Percentiles rank a stretch among this genome's conserved stretches.
phyloP scores from a whole-genome alignment of 35 echinoderm and acorn worm genomes.

The Heliocidaris erythrogramma region DNA sequence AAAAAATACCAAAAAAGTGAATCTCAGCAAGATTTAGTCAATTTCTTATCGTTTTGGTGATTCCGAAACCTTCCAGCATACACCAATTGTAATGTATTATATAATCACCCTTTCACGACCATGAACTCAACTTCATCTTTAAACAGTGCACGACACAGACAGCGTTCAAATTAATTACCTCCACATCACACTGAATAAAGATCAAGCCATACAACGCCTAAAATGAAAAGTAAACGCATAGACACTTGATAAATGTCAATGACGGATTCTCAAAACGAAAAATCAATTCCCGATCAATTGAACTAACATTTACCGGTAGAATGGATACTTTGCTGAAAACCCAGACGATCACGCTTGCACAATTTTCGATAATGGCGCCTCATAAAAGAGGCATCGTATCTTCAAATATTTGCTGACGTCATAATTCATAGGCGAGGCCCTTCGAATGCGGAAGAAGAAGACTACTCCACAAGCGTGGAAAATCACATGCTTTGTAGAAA shows the following conservation, averaged over 20 bases:
- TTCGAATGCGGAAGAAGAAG: not conserved
- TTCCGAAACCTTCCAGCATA: too few relatives aligned
- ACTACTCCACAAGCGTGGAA: not conserved
- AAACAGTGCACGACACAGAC: not conserved
- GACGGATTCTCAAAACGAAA: not conserved
- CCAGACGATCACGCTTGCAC: not conserved
- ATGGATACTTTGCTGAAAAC: not conserved
- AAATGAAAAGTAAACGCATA: not conserved
- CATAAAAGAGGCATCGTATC: not conserved
- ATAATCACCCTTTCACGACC: too few relatives aligned
- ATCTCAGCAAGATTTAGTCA: too few relatives aligned
- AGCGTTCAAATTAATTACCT: constrained; percentile 6
- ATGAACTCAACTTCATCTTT: too few relatives aligned
- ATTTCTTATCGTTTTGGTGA: too few relatives aligned
- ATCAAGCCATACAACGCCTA: not conserved
- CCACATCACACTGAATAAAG: not conserved
- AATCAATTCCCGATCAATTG: not conserved
- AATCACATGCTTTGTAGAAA: too few relatives aligned
- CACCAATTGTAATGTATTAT: too few relatives aligned
- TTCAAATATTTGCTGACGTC: constrained; percentile 1
- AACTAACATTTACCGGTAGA: constrained; percentile 1
- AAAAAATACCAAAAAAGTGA: too few relatives aligned
- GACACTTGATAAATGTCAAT: not conserved
- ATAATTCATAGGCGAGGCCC: not conserved
- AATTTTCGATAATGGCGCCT: not conserved